Conservation (phyloP, 2,113 vertebrate genomes). For the Rhinoptilus africanus region DNA sequence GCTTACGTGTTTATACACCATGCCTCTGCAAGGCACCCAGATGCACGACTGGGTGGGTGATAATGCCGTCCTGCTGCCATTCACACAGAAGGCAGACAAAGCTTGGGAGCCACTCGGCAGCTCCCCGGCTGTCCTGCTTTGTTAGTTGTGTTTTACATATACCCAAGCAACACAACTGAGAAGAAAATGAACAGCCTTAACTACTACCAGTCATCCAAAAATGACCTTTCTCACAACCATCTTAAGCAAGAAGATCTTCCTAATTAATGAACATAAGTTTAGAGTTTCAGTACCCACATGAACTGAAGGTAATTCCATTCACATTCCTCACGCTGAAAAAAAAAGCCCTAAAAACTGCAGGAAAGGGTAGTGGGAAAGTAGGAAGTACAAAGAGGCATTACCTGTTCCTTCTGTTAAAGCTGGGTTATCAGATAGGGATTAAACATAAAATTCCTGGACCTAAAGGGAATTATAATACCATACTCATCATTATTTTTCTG, state of each 20-base stretch:
- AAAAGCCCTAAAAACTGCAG: background rate
- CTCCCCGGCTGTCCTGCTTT: background rate
- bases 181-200: background rate
- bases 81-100: background rate
- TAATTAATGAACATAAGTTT: background rate
- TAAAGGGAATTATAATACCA: background rate
- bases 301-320: background rate
- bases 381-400: background rate
- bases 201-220: background rate
- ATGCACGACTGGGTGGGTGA: accelerated
- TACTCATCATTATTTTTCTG: background rate
- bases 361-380: background rate
- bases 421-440: background rate
- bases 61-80: background rate
- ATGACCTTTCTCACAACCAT: background rate
- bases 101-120: background rate
- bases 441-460: background rate
- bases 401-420: background rate
- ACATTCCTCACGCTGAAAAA: too few relatives aligned
- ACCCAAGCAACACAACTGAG: background rate
- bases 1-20: background rate
- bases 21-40: background rate
- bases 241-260: background rate
- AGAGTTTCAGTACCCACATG: background rate
- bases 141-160: background rate